These are phyloP conservation scores for Petrocephalus schoutedeni DNA, from an alignment of 2,797 vertebrate genomes.

Conservation along the genomic window DNA sequence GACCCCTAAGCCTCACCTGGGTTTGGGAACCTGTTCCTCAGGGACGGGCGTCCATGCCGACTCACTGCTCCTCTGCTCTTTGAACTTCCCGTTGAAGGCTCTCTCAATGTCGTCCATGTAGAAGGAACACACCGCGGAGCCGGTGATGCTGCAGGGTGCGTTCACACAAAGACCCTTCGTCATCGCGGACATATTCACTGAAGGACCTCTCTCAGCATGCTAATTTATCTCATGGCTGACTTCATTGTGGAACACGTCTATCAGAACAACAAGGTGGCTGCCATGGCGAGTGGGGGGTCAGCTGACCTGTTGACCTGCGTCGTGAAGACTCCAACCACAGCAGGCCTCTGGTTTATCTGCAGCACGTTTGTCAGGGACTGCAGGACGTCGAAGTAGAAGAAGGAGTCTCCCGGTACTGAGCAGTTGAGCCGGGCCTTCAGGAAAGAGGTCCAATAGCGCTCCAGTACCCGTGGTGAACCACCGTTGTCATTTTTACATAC, in stretches of 20 bases:
- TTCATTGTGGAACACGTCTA: too few relatives aligned
- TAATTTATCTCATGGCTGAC: neutral
- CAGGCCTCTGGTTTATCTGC: conserved; percentile 73
- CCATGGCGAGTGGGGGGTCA: neutral
- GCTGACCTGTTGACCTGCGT: conserved; percentile 86
- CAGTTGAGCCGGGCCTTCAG: conserved; percentile 90
- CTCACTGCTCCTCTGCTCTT: conserved; percentile 80
- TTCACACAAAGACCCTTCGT: conserved; percentile 10
- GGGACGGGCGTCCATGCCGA: conserved; percentile 80
- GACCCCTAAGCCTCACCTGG: conserved; percentile 64
- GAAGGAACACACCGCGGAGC: conserved; percentile 89
- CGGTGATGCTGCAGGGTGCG: conserved; percentile 73
- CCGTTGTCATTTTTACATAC: conserved; percentile 92
- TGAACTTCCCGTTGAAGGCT: conserved; percentile 82
- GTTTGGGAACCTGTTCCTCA: conserved; percentile 82
- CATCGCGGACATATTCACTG: neutral
- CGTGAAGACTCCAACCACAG: conserved; percentile 83
- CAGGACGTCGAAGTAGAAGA: conserved; percentile 91
- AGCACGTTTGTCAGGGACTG: conserved; percentile 75
- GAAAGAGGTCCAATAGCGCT: conserved; percentile 94
- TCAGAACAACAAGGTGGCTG: neutral
- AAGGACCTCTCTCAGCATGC: neutral
- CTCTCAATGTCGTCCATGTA: conserved; percentile 89
- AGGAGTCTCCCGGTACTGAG: conserved; percentile 81
- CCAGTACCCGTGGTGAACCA: conserved; percentile 83